Percentiles rank a stretch among this genome's conserved stretches.
These are phyloP conservation scores for Caracal caracal DNA, from an alignment of 2,113 vertebrate species.

Conservation along the genomic window DNA sequence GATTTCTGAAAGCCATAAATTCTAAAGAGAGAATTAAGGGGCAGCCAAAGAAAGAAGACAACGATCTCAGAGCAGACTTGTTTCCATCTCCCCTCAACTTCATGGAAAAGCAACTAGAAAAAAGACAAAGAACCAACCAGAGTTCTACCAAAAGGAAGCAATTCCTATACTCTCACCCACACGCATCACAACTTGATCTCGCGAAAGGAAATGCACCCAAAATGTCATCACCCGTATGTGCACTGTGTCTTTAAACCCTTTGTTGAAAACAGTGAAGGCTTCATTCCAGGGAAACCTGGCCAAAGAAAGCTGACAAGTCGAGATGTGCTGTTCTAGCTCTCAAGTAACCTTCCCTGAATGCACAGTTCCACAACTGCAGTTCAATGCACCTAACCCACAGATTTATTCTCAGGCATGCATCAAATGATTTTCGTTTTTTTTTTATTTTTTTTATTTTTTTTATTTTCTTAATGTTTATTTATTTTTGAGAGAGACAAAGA, in stretches of 20 bases:
- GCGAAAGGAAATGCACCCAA: background rate
- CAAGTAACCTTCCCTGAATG: background rate
- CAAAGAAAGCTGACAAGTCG: background rate
- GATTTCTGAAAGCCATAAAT: background rate
- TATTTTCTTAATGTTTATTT: no score
- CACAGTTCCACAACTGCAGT: background rate
- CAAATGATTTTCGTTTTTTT: background rate
- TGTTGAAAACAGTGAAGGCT: background rate
- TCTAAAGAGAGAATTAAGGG: background rate
- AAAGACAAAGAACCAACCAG: background rate
- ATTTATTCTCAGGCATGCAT: background rate
- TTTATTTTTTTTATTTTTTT: background rate
- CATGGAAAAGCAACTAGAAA: background rate
- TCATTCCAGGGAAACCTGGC: background rate
- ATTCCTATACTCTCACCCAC: background rate
- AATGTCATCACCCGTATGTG: background rate
- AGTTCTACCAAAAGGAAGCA: background rate
- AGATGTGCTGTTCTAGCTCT: background rate
- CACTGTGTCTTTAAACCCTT: background rate
- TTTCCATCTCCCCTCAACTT: background rate
- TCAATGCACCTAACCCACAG: no score
- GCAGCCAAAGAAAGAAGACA: background rate
- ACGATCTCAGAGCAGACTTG: background rate
- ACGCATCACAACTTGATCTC: background rate
- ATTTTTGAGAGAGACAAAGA: no score